These are phyloP conservation scores for Salvelinus sp. DNA, from an alignment of 2,113 vertebrate species.

Conservation along the genomic window DNA sequence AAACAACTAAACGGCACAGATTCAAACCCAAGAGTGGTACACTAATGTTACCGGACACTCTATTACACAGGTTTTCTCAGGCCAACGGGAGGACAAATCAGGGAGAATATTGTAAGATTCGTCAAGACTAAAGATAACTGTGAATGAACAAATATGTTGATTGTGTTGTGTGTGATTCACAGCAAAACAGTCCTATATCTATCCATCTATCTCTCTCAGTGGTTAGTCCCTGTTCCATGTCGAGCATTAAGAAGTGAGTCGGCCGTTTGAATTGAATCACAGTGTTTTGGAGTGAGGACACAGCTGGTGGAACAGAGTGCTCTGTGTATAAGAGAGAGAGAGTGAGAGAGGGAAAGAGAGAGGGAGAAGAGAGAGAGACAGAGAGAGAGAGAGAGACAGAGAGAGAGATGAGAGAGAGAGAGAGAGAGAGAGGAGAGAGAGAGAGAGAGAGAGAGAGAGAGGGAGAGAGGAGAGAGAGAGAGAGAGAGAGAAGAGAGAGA, in stretches of 20 bases:
- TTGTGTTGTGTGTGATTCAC: conserved; percentile 40
- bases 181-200: conserved; percentile 43
- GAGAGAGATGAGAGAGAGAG: conserved; percentile 14
- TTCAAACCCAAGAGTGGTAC: no score
- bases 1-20: no score
- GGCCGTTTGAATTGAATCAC: conserved; percentile 22
- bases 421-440: conserved; percentile 6
- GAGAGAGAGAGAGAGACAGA: background rate
- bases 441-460: no score
- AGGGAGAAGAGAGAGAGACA: background rate
- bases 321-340: background rate
- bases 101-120: no score
- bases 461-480: background rate
- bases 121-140: no score
- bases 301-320: conserved; percentile 39
- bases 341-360: background rate
- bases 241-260: conserved; percentile 18
- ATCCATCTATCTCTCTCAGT: no score
- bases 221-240: background rate
- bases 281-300: conserved; percentile 15
- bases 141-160: conserved; percentile 20
- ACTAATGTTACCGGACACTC: no score
- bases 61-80: no score
- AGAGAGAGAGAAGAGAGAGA: no score
- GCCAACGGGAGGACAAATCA: no score